A percentile compares a stretch with the other conserved stretches of the same genome.
Evolutionary conservation across 2,113 vertebrate genomes (phyloP).

Genomic region (Chrysochloris asiatica): DNA sequence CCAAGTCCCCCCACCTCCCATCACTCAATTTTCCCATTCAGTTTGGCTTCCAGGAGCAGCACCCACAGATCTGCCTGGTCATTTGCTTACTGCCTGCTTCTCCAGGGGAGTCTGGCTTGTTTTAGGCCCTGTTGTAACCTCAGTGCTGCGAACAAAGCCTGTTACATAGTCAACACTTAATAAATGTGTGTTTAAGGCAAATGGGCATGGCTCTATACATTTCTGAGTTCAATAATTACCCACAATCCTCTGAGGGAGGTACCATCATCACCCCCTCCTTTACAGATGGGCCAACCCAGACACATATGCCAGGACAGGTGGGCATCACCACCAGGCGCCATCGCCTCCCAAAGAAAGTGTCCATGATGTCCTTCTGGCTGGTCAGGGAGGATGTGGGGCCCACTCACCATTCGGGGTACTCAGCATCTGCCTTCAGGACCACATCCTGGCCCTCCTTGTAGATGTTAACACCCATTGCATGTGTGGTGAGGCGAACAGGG

Average conservation of each 20-base stretch:
- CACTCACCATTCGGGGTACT: conserved; percentile 95
- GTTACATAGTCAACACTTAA: neutral
- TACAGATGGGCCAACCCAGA: neutral
- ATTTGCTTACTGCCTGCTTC: neutral
- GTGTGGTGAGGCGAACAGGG: conserved; percentile 85
- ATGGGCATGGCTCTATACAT: too few relatives aligned
- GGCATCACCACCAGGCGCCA: neutral
- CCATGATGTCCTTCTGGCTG: neutral
- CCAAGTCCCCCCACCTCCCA: too few relatives aligned
- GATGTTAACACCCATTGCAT: conserved; percentile 93
- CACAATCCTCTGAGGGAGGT: too few relatives aligned
- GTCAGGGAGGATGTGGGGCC: fast-evolving
- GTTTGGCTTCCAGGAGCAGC: neutral
- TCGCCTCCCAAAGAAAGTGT: too few relatives aligned
- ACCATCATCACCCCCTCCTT: neutral
- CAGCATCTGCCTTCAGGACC: conserved; percentile 84
- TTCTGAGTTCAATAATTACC: too few relatives aligned
- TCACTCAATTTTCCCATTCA: neutral
- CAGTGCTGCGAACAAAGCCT: neutral
- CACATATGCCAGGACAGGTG: too few relatives aligned
- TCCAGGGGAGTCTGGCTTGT: too few relatives aligned
- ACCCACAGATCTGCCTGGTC: neutral
- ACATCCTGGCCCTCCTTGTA: conserved; percentile 92
- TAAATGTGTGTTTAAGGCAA: neutral
- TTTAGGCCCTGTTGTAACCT: neutral